phyloP scores from a whole-genome alignment of 1,140 invertebrate species.

The Sycophila sp. region DNA sequence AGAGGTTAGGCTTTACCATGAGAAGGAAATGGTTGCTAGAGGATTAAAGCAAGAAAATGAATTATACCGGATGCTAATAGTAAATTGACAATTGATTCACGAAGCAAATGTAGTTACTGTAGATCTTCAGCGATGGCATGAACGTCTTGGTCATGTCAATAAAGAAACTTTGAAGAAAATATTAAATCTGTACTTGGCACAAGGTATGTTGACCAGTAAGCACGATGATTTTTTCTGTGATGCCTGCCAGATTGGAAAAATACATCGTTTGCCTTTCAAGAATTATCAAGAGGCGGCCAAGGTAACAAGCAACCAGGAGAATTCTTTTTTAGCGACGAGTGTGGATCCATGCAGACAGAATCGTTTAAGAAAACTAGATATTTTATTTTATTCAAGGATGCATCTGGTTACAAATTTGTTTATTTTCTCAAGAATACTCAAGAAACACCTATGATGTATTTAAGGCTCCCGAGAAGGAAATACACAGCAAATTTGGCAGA shows the following conservation, averaged over 20 bases:
- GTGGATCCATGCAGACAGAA: background rate
- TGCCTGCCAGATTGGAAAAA: background rate
- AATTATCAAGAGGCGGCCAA: background rate
- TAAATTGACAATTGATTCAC: no score
- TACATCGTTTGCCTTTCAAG: background rate
- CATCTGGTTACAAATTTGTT: background rate
- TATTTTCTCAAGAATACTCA: background rate
- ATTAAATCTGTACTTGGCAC: background rate
- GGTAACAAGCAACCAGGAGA: background rate
- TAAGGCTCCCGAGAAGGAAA: slow-evolving; percentile 41
- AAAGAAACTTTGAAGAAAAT: background rate
- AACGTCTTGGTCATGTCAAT: background rate
- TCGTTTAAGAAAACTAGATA: background rate
- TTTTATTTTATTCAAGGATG: background rate
- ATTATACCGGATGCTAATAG: no score
- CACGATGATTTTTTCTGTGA: background rate
- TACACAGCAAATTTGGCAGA: slow-evolving; percentile 48
- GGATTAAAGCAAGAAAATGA: background rate
- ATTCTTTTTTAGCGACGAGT: background rate
- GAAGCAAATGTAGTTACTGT: background rate
- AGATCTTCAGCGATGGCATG: background rate
- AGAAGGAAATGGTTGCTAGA: background rate
- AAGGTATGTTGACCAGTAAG: background rate
- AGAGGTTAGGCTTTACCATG: background rate
- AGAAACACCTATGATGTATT: background rate